Percentiles rank a stretch among this genome's conserved stretches.
Evolutionary conservation across 2,113 vertebrate species (phyloP).

Genomic region (Calidris pygmaea): DNA sequence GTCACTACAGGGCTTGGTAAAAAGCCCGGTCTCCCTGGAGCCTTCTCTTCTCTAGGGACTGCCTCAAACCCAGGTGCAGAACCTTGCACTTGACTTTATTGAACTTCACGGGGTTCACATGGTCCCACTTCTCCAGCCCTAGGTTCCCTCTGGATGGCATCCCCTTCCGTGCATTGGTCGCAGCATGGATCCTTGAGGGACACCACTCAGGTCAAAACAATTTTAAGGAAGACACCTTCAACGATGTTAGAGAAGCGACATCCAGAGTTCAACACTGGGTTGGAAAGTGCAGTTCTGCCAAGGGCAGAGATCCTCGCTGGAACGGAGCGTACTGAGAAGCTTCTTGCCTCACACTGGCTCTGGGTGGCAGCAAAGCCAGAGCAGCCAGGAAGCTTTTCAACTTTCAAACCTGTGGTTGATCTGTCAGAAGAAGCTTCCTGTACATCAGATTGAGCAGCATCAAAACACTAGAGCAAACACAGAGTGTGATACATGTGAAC

Average conservation of each 20-base stretch:
- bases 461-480: not conserved
- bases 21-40: not conserved
- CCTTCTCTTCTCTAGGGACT: not conserved
- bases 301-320: not conserved
- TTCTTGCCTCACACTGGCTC: rapidly evolving
- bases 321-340: not conserved
- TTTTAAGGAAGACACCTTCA: not conserved
- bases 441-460: rapidly evolving
- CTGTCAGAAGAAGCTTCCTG: not conserved
- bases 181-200: not conserved
- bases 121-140: not conserved
- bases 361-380: not conserved
- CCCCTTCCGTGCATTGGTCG: not conserved
- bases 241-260: not conserved
- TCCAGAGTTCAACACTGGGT: not conserved
- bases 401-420: not conserved
- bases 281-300: not conserved
- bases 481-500: not conserved
- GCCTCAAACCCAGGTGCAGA: not conserved
- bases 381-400: not conserved
- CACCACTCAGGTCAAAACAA: not conserved
- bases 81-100: not conserved
- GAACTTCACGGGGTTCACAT: not conserved
- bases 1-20: not conserved
- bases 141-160: not conserved